Percentiles rank a stretch among this genome's conserved stretches.
Conservation (phyloP, 2,888 invertebrate genomes). For the Drosophila neutralis region DNA sequence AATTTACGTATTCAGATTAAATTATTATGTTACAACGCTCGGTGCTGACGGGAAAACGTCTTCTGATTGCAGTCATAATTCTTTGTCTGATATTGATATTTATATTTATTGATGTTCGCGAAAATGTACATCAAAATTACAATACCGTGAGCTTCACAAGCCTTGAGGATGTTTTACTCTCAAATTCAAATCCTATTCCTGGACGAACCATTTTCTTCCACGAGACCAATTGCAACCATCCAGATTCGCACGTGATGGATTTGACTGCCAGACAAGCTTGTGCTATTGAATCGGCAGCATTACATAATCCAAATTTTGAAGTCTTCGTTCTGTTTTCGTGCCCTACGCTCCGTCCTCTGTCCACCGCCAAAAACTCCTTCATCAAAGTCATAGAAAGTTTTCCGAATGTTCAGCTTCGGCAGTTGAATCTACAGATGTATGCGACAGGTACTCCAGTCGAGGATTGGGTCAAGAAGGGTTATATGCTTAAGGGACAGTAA, state of each 20-base stretch:
- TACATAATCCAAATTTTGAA: slow-evolving; percentile 81
- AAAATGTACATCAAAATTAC: neutral
- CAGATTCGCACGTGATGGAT: slow-evolving; percentile 42
- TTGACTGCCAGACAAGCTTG: slow-evolving; percentile 83
- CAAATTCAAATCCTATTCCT: slow-evolving; percentile 70
- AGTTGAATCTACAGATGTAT: slow-evolving; percentile 81
- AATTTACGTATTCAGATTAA: neutral
- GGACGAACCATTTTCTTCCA: slow-evolving; percentile 84
- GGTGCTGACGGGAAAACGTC: neutral
- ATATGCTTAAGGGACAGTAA: slow-evolving; percentile 70
- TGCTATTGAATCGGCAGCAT: slow-evolving; percentile 84
- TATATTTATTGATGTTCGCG: neutral
- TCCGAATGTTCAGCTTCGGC: slow-evolving; percentile 80
- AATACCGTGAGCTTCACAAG: too few relatives aligned
- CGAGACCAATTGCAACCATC: slow-evolving; percentile 80
- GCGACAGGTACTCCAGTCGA: slow-evolving; percentile 81
- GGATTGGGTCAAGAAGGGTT: slow-evolving; percentile 79
- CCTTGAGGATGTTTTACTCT: slow-evolving; percentile 76
- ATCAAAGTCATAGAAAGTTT: slow-evolving; percentile 77
- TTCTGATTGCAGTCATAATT: neutral
- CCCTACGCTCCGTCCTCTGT: slow-evolving; percentile 58
- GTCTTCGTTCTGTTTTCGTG: slow-evolving; percentile 83
- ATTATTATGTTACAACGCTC: neutral
- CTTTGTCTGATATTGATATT: neutral
- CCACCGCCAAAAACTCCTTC: slow-evolving; percentile 40